A percentile compares a stretch with the other conserved stretches of the same genome.
phyloP scores from a whole-genome alignment of 2,113 vertebrate genomes.

The Ia io region DNA sequence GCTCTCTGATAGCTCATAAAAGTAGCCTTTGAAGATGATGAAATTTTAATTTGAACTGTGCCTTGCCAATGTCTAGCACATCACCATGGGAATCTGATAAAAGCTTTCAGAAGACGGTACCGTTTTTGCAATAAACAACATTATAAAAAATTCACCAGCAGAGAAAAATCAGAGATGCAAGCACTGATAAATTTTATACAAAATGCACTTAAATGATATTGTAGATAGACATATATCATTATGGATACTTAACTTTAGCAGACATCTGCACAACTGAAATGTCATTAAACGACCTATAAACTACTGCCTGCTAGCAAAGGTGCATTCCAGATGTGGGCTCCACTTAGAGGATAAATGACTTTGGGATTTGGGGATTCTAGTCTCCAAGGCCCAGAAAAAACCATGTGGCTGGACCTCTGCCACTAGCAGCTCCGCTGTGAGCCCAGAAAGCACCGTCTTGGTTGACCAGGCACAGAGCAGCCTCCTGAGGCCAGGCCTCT shows the following conservation, averaged over 20 bases:
- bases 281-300: not conserved
- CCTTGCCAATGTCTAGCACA: not conserved
- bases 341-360: not conserved
- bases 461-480: not conserved
- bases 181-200: not conserved
- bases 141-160: constrained; percentile 54
- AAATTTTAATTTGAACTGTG: constrained; percentile 44
- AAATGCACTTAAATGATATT: not conserved
- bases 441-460: not conserved
- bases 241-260: not conserved
- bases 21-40: constrained; percentile 25
- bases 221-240: not conserved
- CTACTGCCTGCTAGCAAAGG: not conserved
- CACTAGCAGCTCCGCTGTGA: not conserved
- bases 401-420: not conserved
- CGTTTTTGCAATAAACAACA: constrained; percentile 32
- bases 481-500: not conserved
- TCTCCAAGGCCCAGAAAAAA: not conserved
- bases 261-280: not conserved
- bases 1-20: not conserved
- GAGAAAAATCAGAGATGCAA: not conserved
- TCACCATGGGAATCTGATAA: constrained; percentile 10
- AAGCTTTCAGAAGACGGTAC: constrained; percentile 14
- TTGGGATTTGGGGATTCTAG: not conserved
- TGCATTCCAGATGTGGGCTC: not conserved